phyloP scores from a whole-genome alignment of 37 sponge, comb jelly and placozoan species.

The Ephydatia muelleri region DNA sequence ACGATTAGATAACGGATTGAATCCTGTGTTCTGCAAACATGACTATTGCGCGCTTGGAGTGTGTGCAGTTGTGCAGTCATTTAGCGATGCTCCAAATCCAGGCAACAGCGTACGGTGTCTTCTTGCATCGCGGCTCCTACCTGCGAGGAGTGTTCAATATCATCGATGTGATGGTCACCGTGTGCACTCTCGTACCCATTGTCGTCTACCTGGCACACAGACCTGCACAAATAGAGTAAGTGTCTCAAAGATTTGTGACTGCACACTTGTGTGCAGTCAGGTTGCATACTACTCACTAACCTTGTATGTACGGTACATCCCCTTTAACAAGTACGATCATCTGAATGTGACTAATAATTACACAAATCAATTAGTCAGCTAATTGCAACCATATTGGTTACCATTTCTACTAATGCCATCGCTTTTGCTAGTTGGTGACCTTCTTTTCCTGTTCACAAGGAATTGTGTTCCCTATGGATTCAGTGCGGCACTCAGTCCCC shows the following conservation, averaged over 20 bases:
- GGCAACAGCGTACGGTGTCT: constrained; percentile 68
- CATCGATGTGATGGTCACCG: constrained; percentile 63
- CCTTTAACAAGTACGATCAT: no score
- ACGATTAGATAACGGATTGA: no score
- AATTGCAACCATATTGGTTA: no score
- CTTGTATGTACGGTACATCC: not conserved
- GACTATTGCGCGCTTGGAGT: no score
- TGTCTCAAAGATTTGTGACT: not conserved
- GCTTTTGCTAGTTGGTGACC: no score
- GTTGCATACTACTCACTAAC: not conserved
- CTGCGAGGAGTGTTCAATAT: constrained; percentile 76
- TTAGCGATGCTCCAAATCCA: not conserved
- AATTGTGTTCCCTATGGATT: not conserved
- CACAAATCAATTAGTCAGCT: no score
- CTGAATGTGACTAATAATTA: no score
- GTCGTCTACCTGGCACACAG: constrained; percentile 18
- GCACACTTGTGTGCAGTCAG: not conserved
- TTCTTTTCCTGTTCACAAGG: not conserved
- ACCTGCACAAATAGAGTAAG: not conserved
- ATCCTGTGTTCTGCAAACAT: no score
- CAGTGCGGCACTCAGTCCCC: not conserved
- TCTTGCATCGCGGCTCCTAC: constrained; percentile 78
- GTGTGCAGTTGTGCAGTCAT: no score
- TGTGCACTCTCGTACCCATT: constrained; percentile 41
- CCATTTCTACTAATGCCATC: no score